Percentiles rank a stretch among this genome's conserved stretches.
Evolutionary conservation across 2,888 invertebrate genomes (phyloP).

Genomic region (Drosophila recens): DNA sequence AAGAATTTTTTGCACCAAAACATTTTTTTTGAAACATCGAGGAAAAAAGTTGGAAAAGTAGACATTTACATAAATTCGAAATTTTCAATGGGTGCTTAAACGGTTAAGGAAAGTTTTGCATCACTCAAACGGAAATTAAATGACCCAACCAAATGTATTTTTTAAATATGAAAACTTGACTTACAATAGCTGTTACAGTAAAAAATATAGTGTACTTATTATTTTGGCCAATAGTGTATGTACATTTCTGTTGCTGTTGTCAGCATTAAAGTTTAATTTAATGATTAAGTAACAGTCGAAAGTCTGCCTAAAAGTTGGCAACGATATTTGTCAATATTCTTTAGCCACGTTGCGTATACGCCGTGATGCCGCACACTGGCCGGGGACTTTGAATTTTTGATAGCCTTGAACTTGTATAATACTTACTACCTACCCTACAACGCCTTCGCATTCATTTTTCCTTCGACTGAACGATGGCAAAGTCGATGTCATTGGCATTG

Average conservation of each 20-base stretch:
- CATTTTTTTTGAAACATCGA: no score
- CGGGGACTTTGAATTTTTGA: constrained; percentile 71
- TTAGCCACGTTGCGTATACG: constrained; percentile 31
- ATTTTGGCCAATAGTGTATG: neutral
- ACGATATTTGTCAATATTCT: constrained; percentile 65
- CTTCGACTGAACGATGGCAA: constrained; percentile 11
- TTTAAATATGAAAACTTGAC: no score
- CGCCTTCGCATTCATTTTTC: constrained; percentile 36
- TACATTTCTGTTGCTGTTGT: constrained; percentile 37
- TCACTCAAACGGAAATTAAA: no score
- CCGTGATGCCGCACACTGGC: constrained; percentile 14
- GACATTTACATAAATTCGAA: no score
- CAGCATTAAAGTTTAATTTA: constrained; percentile 79
- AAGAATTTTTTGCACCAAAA: no score
- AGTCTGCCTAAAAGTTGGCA: constrained; percentile 54
- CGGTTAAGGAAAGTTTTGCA: no score
- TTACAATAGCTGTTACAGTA: no score
- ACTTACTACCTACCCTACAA: constrained; percentile 34
- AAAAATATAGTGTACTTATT: no score
- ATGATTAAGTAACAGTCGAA: constrained; percentile 60
- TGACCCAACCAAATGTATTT: no score
- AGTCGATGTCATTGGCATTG: constrained; percentile 26
- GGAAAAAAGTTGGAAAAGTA: no score
- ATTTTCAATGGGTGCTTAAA: no score
- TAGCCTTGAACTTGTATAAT: constrained; percentile 65